phyloP scores from a whole-genome alignment of 1,140 invertebrate genomes.

The Plectus sambesii region DNA sequence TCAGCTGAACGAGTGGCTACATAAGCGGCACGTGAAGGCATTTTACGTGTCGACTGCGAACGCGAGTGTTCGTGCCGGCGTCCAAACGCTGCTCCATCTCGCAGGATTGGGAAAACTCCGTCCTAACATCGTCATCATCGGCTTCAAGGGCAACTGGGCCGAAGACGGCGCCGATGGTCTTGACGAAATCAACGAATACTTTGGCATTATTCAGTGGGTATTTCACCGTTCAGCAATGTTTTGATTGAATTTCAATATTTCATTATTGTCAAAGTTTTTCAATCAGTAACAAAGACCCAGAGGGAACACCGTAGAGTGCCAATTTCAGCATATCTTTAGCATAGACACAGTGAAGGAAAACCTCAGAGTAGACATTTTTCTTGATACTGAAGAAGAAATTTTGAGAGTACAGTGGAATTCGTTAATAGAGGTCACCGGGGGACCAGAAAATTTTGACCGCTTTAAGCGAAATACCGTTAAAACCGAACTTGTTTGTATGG shows the following conservation, averaged over 20 bases:
- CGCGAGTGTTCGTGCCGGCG: constrained; percentile 9
- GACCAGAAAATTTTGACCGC: no score
- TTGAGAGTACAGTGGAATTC: no score
- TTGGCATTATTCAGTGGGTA: constrained; percentile 79
- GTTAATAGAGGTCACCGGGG: no score
- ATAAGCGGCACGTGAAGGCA: constrained; percentile 17
- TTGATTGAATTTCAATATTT: constrained; percentile 7
- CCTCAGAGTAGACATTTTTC: no score
- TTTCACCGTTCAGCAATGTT: constrained; percentile 5
- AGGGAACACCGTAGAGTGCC: no score
- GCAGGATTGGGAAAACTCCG: constrained; percentile 74
- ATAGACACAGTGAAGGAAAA: no score
- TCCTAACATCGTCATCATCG: constrained; percentile 83
- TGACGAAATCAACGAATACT: constrained; percentile 64
- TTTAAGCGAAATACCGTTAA: no score
- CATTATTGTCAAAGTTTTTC: constrained; percentile 5
- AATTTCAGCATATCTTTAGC: no score
- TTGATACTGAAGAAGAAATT: no score
- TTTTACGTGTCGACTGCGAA: constrained; percentile 15
- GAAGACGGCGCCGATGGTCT: constrained; percentile 54
- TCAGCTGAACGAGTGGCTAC: constrained; percentile 14
- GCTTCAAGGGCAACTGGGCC: constrained; percentile 77
- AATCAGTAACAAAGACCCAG: no score
- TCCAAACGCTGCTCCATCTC: constrained; percentile 32
- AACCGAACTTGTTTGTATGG: no score